Conservation (phyloP, 2,888 invertebrate genomes). For the Drosophila rubida region DNA sequence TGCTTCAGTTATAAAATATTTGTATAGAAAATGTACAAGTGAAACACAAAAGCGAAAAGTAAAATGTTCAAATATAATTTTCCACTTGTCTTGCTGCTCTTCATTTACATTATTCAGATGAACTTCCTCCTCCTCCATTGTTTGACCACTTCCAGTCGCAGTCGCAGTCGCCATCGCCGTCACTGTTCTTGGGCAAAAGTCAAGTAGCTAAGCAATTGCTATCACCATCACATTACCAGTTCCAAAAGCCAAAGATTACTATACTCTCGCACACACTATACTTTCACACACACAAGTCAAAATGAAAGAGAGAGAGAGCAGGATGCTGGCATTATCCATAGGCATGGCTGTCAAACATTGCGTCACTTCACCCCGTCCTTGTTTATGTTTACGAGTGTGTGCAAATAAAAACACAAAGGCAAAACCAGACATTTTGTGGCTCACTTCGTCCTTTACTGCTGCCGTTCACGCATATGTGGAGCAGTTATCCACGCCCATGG, state of each 20-base stretch:
- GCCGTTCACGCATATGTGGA: constrained; percentile 22
- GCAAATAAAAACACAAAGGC: not conserved
- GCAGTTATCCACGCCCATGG: constrained; percentile 16
- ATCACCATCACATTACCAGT: constrained; percentile 12
- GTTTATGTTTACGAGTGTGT: constrained; percentile 14
- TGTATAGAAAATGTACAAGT: not conserved
- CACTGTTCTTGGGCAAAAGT: constrained; percentile 1
- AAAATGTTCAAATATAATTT: constrained; percentile 8
- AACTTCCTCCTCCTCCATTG: not conserved
- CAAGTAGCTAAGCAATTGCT: constrained; percentile 11
- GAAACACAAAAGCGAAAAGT: not conserved
- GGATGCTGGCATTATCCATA: not conserved
- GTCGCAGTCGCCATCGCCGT: not conserved
- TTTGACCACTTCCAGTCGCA: not conserved
- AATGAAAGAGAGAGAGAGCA: not conserved
- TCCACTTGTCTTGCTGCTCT: not conserved
- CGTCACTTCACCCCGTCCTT: not conserved
- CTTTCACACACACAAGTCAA: not conserved
- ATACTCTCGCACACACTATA: not conserved
- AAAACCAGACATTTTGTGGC: constrained; percentile 7
- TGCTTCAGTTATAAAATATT: constrained; percentile 9
- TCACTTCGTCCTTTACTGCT: not conserved
- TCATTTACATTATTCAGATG: constrained; percentile 9
- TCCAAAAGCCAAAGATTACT: constrained; percentile 1
- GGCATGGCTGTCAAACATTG: not conserved